These are phyloP conservation scores for Halcyon chelicuti DNA, from an alignment of 2,797 vertebrate genomes.

Conservation along the genomic window DNA sequence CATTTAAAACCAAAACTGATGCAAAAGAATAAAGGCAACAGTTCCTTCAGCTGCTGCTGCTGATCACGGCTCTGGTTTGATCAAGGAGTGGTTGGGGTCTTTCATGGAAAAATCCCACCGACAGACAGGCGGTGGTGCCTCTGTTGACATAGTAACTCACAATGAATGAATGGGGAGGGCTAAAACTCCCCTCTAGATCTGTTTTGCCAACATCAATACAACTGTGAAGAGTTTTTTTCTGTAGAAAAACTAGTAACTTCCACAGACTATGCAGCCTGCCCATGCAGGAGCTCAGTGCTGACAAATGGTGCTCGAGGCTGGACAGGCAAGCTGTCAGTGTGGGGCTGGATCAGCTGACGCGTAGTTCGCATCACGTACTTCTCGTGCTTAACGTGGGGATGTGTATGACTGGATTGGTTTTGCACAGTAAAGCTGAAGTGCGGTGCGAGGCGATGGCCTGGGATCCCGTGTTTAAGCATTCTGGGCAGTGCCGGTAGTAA, in stretches of 20 bases:
- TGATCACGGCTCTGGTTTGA: neutral
- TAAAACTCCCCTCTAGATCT: neutral
- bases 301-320: neutral
- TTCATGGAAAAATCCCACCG: neutral
- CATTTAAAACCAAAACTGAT: neutral
- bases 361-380: neutral
- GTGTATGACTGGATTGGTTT: constrained; percentile 17
- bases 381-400: constrained; percentile 28
- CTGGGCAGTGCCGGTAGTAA: constrained; percentile 3
- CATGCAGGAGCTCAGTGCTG: neutral
- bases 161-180: neutral
- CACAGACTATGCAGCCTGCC: constrained; percentile 1
- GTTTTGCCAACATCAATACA: neutral
- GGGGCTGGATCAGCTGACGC: neutral
- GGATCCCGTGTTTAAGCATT: neutral
- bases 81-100: constrained; percentile 4
- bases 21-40: neutral
- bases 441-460: neutral
- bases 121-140: neutral
- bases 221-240: neutral
- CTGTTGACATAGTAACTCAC: neutral
- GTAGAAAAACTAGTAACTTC: neutral
- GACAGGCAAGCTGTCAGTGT: neutral
- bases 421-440: constrained; percentile 22
- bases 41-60: neutral